Conservation (phyloP, 35 echinoderm and acorn worm species). For the Apostichopus parvimensis region DNA sequence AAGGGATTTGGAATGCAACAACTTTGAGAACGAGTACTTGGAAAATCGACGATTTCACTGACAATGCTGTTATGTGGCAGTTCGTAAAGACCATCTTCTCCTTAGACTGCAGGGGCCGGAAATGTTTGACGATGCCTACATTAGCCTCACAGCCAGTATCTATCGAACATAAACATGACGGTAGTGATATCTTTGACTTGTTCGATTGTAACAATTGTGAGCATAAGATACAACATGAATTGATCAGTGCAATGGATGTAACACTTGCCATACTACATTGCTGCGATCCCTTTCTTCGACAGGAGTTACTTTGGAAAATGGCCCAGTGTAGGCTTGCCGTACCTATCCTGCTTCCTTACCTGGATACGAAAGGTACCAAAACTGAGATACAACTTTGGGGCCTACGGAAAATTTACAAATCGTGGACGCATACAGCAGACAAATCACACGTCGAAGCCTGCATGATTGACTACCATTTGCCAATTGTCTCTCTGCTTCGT, state of each 20-base stretch:
- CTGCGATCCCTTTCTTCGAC: slow-evolving; percentile 2
- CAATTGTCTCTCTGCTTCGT: slow-evolving; percentile 1
- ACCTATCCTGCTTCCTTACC: background rate
- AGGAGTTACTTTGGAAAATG: slow-evolving; percentile 41
- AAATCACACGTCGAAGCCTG: background rate
- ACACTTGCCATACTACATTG: slow-evolving; percentile 10
- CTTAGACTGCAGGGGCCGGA: background rate
- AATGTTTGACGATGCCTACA: background rate
- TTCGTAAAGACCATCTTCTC: background rate
- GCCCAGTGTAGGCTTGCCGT: slow-evolving; percentile 22
- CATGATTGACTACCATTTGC: background rate
- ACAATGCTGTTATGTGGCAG: background rate
- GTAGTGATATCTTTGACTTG: too few relatives aligned
- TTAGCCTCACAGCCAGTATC: too few relatives aligned
- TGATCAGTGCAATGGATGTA: slow-evolving; percentile 1
- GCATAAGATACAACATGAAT: too few relatives aligned
- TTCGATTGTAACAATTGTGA: too few relatives aligned
- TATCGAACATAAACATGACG: too few relatives aligned
- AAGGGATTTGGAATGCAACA: too few relatives aligned
- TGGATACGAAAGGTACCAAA: background rate
- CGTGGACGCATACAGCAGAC: background rate
- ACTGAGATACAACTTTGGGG: background rate
- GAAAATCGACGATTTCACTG: background rate
- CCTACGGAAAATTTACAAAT: background rate
- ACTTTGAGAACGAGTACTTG: too few relatives aligned